These are phyloP conservation scores for Drosophila cardini DNA, from an alignment of 1,140 invertebrate species.

Conservation along the genomic window DNA sequence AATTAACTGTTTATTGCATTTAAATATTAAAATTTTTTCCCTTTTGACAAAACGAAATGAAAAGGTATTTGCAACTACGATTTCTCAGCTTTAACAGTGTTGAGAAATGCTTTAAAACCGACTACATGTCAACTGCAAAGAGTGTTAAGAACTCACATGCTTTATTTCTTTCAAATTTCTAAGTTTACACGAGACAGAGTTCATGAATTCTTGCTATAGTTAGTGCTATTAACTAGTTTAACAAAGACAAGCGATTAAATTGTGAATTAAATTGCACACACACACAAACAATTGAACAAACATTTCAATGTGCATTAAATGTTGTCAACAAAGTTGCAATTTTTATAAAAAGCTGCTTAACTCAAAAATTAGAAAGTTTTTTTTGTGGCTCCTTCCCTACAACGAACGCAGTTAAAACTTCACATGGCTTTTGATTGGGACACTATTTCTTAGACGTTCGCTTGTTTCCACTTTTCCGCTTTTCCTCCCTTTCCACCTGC, in stretches of 20 bases:
- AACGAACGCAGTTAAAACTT: slow-evolving; percentile 43
- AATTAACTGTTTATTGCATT: too few relatives aligned
- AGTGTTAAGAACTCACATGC: too few relatives aligned
- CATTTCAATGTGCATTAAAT: slow-evolving; percentile 13
- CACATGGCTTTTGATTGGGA: slow-evolving; percentile 59
- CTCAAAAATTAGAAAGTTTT: slow-evolving; percentile 59
- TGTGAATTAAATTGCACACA: not conserved
- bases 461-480: slow-evolving; percentile 27
- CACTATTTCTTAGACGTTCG: slow-evolving; percentile 58
- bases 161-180: too few relatives aligned
- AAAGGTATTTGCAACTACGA: too few relatives aligned
- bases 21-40: too few relatives aligned
- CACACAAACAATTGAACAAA: not conserved
- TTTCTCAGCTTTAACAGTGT: too few relatives aligned
- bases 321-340: slow-evolving; percentile 10
- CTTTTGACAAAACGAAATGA: too few relatives aligned
- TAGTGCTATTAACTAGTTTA: too few relatives aligned
- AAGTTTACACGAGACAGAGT: too few relatives aligned
- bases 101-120: too few relatives aligned
- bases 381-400: not conserved
- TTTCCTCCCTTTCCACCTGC: not conserved
- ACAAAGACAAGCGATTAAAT: not conserved
- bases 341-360: slow-evolving; percentile 11
- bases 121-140: too few relatives aligned
- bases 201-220: too few relatives aligned